phyloP scores from a whole-genome alignment of 2,113 vertebrate species.

The Sphaerodactylus townsendi region DNA sequence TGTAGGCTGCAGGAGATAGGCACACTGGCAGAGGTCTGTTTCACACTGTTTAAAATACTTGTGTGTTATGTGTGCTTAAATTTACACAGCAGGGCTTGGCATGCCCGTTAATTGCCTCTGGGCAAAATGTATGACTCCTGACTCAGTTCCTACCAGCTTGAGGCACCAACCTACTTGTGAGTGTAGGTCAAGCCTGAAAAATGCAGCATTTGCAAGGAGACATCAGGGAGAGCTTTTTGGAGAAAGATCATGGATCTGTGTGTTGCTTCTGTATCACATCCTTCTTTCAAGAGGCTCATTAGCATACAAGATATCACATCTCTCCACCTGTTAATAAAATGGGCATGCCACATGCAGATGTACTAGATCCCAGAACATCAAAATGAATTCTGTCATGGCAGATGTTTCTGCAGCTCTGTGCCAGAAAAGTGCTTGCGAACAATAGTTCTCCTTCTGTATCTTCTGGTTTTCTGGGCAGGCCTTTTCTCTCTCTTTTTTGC shows the following conservation, averaged over 20 bases:
- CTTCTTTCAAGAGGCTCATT: background rate
- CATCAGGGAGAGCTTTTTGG: background rate
- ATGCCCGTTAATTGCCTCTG: background rate
- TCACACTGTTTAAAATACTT: background rate
- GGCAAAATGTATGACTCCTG: background rate
- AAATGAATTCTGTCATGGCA: background rate
- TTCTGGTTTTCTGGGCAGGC: no score
- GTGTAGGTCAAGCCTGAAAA: background rate
- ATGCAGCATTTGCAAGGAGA: rapidly evolving
- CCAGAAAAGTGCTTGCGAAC: no score
- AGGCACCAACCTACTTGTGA: background rate
- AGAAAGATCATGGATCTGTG: background rate
- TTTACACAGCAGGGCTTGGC: background rate
- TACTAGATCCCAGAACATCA: background rate
- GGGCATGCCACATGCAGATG: background rate
- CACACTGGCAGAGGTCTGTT: background rate
- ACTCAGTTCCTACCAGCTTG: background rate
- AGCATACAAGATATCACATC: rapidly evolving
- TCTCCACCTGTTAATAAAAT: background rate
- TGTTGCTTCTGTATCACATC: background rate
- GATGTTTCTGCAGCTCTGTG: background rate
- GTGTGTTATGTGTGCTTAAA: background rate
- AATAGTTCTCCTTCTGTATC: no score
- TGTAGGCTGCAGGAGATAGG: background rate
- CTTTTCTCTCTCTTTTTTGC: no score